These are phyloP conservation scores for Coreius guichenoti DNA, from an alignment of 2,797 vertebrate genomes.

Conservation along the genomic window DNA sequence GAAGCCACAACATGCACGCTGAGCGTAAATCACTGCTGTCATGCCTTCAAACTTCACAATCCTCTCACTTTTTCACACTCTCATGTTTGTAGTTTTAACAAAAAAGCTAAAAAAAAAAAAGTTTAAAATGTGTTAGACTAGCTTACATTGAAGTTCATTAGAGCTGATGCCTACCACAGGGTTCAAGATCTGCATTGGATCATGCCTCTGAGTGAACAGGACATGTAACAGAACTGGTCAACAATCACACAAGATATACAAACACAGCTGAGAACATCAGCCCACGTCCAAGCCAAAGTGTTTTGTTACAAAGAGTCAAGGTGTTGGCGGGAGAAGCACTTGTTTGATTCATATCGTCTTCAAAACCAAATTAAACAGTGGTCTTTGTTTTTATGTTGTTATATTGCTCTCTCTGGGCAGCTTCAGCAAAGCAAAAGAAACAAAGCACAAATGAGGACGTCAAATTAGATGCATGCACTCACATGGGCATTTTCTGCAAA, in stretches of 20 bases:
- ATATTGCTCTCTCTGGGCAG: constrained; percentile 3
- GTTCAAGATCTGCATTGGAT: constrained; percentile 43
- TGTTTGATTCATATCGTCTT: background rate
- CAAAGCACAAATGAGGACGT: constrained; percentile 6
- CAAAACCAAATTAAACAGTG: background rate
- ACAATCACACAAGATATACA: constrained; percentile 51
- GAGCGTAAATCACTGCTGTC: background rate
- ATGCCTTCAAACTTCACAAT: background rate
- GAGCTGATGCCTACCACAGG: constrained; percentile 17
- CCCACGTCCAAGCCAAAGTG: constrained; percentile 33
- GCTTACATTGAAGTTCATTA: constrained; percentile 1
- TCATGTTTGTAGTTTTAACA: background rate
- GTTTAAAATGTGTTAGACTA: too few species aligned
- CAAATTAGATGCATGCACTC: background rate
- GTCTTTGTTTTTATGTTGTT: background rate
- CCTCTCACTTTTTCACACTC: background rate
- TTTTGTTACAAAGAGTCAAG: constrained; percentile 6
- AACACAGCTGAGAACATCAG: constrained; percentile 45
- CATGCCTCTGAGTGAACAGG: constrained; percentile 29
- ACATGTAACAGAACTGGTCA: constrained; percentile 43
- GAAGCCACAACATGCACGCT: background rate
- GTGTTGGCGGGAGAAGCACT: background rate
- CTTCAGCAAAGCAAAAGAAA: background rate
- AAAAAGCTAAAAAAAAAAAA: background rate
- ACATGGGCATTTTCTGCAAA: background rate